phyloP scores from a whole-genome alignment of 2,113 vertebrate species.

The Melanotaenia duboulayi region DNA sequence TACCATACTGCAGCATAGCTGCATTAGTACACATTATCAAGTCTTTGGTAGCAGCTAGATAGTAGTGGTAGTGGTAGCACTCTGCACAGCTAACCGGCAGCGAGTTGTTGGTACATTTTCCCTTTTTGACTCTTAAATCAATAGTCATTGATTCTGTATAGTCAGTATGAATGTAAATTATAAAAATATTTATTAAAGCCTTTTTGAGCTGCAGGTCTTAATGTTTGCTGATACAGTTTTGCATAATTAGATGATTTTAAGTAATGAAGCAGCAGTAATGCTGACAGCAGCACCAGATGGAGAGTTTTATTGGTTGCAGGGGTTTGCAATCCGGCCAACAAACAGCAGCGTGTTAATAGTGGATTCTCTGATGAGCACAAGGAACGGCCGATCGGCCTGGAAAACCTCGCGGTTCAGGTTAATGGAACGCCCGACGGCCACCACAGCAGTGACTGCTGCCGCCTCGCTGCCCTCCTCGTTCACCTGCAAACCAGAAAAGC shows the following conservation, averaged over 20 bases:
- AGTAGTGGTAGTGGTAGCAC: no score
- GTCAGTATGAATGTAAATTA: no score
- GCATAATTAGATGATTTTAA: neutral
- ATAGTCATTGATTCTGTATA: no score
- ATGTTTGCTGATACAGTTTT: neutral
- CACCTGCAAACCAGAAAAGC: constrained; percentile 81
- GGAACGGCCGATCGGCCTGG: constrained; percentile 90
- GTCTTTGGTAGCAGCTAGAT: no score
- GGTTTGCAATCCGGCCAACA: constrained; percentile 89
- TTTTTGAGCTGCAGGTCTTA: no score
- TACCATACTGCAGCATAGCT: no score
- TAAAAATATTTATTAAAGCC: no score
- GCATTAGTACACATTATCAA: no score
- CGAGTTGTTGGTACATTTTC: no score
- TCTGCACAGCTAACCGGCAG: no score
- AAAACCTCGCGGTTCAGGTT: constrained; percentile 83
- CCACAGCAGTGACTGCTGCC: constrained; percentile 81
- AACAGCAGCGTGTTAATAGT: constrained; percentile 92
- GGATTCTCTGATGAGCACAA: constrained; percentile 91
- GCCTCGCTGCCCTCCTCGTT: constrained; percentile 98
- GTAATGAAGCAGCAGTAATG: neutral
- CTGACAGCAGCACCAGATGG: neutral
- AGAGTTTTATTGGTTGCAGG: constrained; percentile 73
- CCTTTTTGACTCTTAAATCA: no score
- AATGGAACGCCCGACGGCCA: constrained; percentile 87